Evolutionary conservation across 1,140 invertebrate genomes (phyloP), one percentile per base, ranked within the genome.

Genomic region (Drosophila murphyi): DNA sequence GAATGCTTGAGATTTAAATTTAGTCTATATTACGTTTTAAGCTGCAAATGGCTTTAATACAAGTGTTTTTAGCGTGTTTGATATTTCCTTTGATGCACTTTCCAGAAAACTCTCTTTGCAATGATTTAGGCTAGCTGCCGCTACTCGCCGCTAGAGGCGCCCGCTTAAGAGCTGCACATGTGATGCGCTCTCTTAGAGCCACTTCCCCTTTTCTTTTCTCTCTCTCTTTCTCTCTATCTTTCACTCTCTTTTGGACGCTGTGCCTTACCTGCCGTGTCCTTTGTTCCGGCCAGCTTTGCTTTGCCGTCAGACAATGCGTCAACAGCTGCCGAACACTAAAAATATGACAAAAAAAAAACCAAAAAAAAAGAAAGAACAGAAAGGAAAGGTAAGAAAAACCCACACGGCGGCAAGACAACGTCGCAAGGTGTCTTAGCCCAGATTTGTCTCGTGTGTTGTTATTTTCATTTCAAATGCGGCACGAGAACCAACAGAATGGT

Each of bases 371-470:
- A 37, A 61, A 41, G 56, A 39, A 65, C 57, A 71, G 60, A 65
- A 76, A 83, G 72, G 76, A 72, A 78, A 77, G 70, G 70, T 78
- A 85, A 43, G 57, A 68, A 78, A 72, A 88, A 83, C 68, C 83
- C 76, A 83, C 76, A 79, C 79, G 65, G 72, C 20, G 20, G 20
- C 20, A 20, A 20, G 39, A n/a, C 78, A 63, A 82, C 67, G 62
- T 83, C 29, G 83, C 83, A 88, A 88, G 83, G 83, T 88, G 83
- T 88, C 83, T 88, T 77, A 80, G 83, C 85, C 85, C 83, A 88
- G 83, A 88, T 88, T 88, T 88, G 83, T 88, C 83, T 89, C 83
- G 83, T 89, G 85, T 75, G 76, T 80, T 86, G 73, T 85, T 83
- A 68, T 71, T 65, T 59, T 29, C 43, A 20, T 50, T 41, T 65